A percentile compares a stretch with the other conserved stretches of the same genome.
phyloP scores from a whole-genome alignment of 1,140 invertebrate species.

The Nixonia krombeini region DNA sequence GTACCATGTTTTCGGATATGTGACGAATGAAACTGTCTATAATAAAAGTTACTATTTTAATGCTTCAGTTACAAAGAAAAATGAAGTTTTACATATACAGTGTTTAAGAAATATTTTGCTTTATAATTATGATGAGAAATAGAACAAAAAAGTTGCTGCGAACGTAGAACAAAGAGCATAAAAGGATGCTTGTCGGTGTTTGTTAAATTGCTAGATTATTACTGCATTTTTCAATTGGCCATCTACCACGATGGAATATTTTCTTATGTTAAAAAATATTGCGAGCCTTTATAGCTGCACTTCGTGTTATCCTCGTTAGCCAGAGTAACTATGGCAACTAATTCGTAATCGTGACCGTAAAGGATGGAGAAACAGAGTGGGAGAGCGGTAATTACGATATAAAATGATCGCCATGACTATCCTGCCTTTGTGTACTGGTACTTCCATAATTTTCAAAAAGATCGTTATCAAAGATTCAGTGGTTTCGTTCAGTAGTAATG shows the following conservation, averaged over 20 bases:
- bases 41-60: too few species aligned
- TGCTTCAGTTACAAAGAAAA: too few species aligned
- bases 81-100: too few species aligned
- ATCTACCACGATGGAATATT: slow-evolving; percentile 50
- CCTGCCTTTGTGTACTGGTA: slow-evolving; percentile 34
- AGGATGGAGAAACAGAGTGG: slow-evolving; percentile 39
- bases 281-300: slow-evolving; percentile 48
- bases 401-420: slow-evolving; percentile 44
- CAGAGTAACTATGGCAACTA: slow-evolving; percentile 47
- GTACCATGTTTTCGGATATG: too few species aligned
- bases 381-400: slow-evolving; percentile 51
- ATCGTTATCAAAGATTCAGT: slow-evolving; percentile 47
- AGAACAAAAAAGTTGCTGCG: too few species aligned
- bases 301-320: slow-evolving; percentile 51
- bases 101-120: too few species aligned
- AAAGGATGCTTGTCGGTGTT: slow-evolving; percentile 41
- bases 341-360: slow-evolving; percentile 50
- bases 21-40: too few species aligned
- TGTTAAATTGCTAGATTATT: slow-evolving; percentile 47
- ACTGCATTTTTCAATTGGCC: slow-evolving; percentile 43
- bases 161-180: slow-evolving; percentile 45
- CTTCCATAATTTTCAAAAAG: slow-evolving; percentile 47
- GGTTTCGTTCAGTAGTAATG: too few species aligned
- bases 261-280: slow-evolving; percentile 53
- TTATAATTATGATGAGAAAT: too few species aligned